Evolutionary conservation across 1,140 invertebrate species (phyloP), one percentile per base, ranked within the genome.

Genomic region (Protaetia brevitarsis): DNA sequence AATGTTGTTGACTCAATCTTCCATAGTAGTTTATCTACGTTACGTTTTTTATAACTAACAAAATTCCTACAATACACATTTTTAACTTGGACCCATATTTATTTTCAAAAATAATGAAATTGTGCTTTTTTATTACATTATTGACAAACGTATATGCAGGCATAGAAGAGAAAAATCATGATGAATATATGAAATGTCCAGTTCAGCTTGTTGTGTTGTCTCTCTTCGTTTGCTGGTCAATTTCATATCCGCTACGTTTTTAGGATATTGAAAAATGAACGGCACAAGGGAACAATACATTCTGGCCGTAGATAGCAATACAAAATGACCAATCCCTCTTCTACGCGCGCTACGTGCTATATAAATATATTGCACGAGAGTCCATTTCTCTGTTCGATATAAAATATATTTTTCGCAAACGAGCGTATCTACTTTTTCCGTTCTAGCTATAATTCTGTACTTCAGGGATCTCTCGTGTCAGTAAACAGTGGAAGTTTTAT

Each of bases 221-320:
- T 16, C 56, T 21, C 67, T 56, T 29, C 66, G 63, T 70, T 68
- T 69, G 66, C 68, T 64, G 71, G 67, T 72, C 72, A 73, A 72
- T 73, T 73, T 73, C 66, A 69, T 72, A 72, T 66, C 69, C 67
- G 69, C 60, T 68, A 70, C 73, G 68, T 73, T 73, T 74, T 74
- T 21, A 72, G 71, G 71, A 73, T 73, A 73, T 73, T 74, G 73
- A 74, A 74, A 74, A 74, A 74, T 74, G 73, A 74, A 62, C 56
- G 71, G 68, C 73, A 63, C 73, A 63, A 58, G 73, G 71, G 73
- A 73, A 67, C 73, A 69, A 74, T 74, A 69, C 73, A 74, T 74
- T 71, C 56, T 65, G 28, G 64, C 41, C 37, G 58, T 59, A 71
- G 70, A 70, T 71, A 71, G 69, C 68, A 68, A 58, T 65, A 34